These are phyloP conservation scores for Eilema caniola DNA, from an alignment of 2,888 invertebrate species.

Conservation along the genomic window DNA sequence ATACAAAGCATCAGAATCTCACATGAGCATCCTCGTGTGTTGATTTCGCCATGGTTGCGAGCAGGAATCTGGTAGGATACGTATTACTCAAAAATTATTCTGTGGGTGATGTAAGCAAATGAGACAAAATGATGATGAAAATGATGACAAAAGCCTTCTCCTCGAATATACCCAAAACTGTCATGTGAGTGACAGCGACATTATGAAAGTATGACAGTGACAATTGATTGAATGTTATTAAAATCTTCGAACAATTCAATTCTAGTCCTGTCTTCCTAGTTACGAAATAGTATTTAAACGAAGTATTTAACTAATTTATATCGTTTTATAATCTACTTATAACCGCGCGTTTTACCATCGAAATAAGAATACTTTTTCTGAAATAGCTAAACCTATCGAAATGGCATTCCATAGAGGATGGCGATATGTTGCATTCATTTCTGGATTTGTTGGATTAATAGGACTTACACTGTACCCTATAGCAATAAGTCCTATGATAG, in stretches of 20 bases:
- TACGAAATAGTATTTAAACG: neutral
- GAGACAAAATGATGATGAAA: too few relatives aligned
- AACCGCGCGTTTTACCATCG: neutral
- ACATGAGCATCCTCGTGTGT: too few relatives aligned
- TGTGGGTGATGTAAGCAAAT: too few relatives aligned
- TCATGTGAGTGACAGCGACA: neutral
- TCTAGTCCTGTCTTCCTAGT: too few relatives aligned
- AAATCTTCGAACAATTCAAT: too few relatives aligned
- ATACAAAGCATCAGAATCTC: too few relatives aligned
- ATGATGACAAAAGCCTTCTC: too few relatives aligned
- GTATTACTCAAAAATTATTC: too few relatives aligned
- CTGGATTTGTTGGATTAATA: slow-evolving; percentile 85
- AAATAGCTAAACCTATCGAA: neutral
- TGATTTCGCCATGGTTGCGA: too few relatives aligned
- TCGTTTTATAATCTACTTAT: neutral
- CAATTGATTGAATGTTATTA: too few relatives aligned
- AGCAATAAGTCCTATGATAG: slow-evolving; percentile 88
- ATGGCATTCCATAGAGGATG: slow-evolving; percentile 76
- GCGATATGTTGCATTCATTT: slow-evolving; percentile 84
- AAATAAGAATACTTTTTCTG: neutral
- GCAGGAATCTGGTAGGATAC: too few relatives aligned
- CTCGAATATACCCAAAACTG: neutral
- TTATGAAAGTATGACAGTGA: neutral
- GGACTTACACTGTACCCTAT: slow-evolving; percentile 87
- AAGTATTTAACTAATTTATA: neutral